Percentiles rank a stretch among this genome's conserved stretches.
Evolutionary conservation across 30 jellyfish, hydroid and myxozoan genomes (phyloP).

Genomic region (Cassiopea andromeda): DNA sequence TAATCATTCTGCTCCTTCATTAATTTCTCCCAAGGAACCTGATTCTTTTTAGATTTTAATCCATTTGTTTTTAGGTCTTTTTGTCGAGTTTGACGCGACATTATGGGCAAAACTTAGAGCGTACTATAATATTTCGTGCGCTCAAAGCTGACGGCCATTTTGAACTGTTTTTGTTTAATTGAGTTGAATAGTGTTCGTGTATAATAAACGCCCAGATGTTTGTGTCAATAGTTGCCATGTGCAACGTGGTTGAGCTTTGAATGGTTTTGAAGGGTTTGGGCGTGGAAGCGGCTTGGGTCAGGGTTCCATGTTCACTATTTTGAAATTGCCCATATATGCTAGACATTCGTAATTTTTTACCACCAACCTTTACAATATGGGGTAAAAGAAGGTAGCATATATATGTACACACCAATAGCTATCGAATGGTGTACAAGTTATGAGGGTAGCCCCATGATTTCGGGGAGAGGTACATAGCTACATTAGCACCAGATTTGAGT

Average conservation of each 20-base stretch:
- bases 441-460: too few species aligned
- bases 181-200: not conserved
- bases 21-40: conserved; percentile 70
- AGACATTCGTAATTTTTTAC: too few species aligned
- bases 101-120: not conserved
- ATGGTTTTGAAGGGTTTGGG: too few species aligned
- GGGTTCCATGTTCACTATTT: too few species aligned
- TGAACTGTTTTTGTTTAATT: conserved; percentile 35
- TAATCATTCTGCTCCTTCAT: conserved; percentile 34
- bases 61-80: conserved; percentile 17
- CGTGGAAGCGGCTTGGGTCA: too few species aligned
- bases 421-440: too few species aligned
- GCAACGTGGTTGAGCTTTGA: not conserved
- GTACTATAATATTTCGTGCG: not conserved
- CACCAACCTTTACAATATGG: too few species aligned
- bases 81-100: conserved; percentile 55
- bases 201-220: not conserved
- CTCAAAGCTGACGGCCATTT: conserved; percentile 25
- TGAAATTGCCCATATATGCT: too few species aligned
- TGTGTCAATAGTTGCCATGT: conserved; percentile 1
- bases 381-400: too few species aligned
- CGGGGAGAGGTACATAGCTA: too few species aligned
- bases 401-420: too few species aligned
- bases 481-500: too few species aligned
- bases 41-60: conserved; percentile 35